Evolutionary conservation across 2,888 invertebrate species (phyloP).

Genomic region (Amaurobius ferox): DNA sequence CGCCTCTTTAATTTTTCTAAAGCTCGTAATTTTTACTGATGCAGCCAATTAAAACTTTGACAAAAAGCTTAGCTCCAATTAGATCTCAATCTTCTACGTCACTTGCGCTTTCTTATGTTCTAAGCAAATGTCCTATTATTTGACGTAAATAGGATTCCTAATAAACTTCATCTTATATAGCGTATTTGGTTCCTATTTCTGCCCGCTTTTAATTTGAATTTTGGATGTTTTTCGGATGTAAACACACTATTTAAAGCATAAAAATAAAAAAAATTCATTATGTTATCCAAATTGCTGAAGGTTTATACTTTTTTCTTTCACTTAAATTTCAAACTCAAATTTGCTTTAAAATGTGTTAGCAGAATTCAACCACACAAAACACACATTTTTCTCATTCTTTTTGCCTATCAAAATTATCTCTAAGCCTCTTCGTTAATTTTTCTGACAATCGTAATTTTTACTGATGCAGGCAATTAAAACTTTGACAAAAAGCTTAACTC

Average conservation of each 20-base stretch:
- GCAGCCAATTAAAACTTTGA: slow-evolving; percentile 12
- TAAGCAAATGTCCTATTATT: slow-evolving; percentile 1
- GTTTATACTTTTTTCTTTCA: too few relatives aligned
- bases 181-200: background rate
- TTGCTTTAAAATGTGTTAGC: too few relatives aligned
- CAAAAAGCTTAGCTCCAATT: slow-evolving; percentile 7
- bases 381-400: too few relatives aligned
- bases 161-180: slow-evolving; percentile 2
- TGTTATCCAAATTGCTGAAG: too few relatives aligned
- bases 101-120: slow-evolving; percentile 4
- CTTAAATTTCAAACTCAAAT: too few relatives aligned
- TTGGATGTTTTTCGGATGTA: too few relatives aligned
- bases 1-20: slow-evolving; percentile 11
- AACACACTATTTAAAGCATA: too few relatives aligned
- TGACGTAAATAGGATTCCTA: background rate
- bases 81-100: background rate
- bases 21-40: slow-evolving; percentile 1
- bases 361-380: too few relatives aligned
- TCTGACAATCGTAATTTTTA: slow-evolving; percentile 16
- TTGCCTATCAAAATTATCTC: background rate
- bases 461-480: slow-evolving; percentile 14
- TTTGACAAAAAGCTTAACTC: background rate
- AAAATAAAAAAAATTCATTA: too few relatives aligned
- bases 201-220: too few relatives aligned
- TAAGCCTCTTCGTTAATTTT: slow-evolving; percentile 8